Base-by-base conservation (phyloP, 2,113 vertebrate genomes). In the Smithornis capensis region DNA sequence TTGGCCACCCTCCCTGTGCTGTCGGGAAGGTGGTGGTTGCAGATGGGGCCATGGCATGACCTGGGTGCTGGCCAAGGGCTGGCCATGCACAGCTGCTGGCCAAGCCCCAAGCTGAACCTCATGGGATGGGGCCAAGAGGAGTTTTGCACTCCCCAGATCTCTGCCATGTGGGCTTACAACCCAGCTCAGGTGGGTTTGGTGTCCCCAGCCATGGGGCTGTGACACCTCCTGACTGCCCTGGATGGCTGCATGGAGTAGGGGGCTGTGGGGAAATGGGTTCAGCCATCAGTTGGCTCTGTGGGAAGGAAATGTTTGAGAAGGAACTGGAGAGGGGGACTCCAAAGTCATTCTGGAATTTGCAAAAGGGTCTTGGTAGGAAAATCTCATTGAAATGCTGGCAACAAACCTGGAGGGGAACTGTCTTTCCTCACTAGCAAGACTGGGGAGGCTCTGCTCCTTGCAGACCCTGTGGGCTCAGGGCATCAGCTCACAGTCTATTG, bases 201-300 rank as follows among this genome's bases (percentile, higher is more conserved):
- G 50, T 55, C 57, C 75, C 47, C 49, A 31, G 91, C 33, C 5
- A 1, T 0, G 5, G 67, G 45, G 44, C 24, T 77, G 62, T 62
- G 7, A 4, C 40, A 25, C 5, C 42, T 71, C 67, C 86, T n/a
- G 70, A 19, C 22, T 10, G 2, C 10, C 65, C 65, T 2, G 1
- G 21, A 7, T 4, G 23, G 28, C 76, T 59, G 0, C 44, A 4
- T 0, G 0, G 62, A 21, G 14, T 13, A 5, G 28, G 27, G 33
- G 12, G 23, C 62, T 1, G 3, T 9, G 21, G 23, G 35, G 55
- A 65, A 75, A 38, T 0, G 7, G 73, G 49, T 21, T 77, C 22
- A 56, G 84, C 40, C 19, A 1, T 11, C 68, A 73, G 19, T 40
- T 35, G 59, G 44, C 59, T 87, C 77, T 35, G 40, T 33, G 50